Evolutionary conservation across 2,888 invertebrate genomes (phyloP).

Genomic region (Ennomos fuscantarius): DNA sequence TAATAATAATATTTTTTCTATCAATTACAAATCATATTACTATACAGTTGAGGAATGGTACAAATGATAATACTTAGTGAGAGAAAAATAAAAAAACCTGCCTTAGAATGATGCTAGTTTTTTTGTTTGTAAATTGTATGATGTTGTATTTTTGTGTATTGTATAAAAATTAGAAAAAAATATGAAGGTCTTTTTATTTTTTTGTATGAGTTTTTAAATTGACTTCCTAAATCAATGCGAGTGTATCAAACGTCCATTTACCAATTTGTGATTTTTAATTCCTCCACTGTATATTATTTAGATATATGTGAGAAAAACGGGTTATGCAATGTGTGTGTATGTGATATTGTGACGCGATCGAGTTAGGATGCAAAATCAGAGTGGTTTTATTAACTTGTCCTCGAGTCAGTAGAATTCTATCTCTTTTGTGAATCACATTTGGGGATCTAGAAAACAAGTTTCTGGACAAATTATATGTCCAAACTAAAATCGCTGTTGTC

Average conservation of each 20-base stretch:
- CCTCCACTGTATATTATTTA: conserved; percentile 81
- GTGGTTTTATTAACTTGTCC: conserved; percentile 18
- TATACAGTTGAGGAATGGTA: conserved; percentile 73
- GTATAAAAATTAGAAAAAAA: conserved; percentile 5
- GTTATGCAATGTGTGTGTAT: conserved; percentile 61
- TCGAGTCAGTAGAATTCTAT: not conserved
- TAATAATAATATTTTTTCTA: conserved; percentile 70
- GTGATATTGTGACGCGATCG: conserved; percentile 16
- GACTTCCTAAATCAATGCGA: conserved; percentile 35
- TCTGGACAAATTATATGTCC: too few species aligned
- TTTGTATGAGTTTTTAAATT: conserved; percentile 26
- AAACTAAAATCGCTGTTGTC: too few species aligned
- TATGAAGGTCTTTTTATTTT: conserved; percentile 24
- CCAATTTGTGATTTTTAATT: conserved; percentile 68
- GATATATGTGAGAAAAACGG: conserved; percentile 50
- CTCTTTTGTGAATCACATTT: conserved; percentile 1
- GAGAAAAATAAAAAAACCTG: conserved; percentile 32
- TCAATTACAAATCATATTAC: conserved; percentile 56
- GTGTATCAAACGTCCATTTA: conserved; percentile 76
- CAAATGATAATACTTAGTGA: conserved; percentile 36
- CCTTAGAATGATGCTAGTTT: conserved; percentile 21
- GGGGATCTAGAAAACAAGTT: conserved; percentile 55
- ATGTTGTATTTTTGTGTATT: conserved; percentile 11
- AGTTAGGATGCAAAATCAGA: conserved; percentile 28
- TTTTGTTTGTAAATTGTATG: conserved; percentile 4